Conservation (phyloP, 2,888 invertebrate genomes). For the Archips crataeganus region DNA sequence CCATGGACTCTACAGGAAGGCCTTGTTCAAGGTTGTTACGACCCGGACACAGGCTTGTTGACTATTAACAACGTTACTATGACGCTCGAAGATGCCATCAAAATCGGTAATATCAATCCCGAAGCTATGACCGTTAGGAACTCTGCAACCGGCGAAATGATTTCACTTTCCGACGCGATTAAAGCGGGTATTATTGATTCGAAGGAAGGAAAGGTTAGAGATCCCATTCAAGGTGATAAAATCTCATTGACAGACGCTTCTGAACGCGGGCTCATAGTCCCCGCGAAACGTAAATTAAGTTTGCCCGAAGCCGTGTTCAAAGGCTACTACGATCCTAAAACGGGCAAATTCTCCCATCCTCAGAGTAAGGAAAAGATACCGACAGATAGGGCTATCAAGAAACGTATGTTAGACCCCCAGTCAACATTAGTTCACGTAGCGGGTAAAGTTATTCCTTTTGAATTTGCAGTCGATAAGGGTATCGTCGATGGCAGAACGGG, state of each 20-base stretch:
- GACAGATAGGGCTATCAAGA: constrained; percentile 93
- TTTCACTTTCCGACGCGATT: constrained; percentile 93
- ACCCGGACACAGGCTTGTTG: constrained; percentile 90
- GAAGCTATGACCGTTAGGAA: constrained; percentile 92
- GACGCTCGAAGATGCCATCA: constrained; percentile 91
- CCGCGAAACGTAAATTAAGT: constrained; percentile 93
- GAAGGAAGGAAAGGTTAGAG: constrained; percentile 91
- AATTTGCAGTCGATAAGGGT: constrained; percentile 92
- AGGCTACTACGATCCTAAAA: constrained; percentile 94
- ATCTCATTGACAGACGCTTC: constrained; percentile 93
- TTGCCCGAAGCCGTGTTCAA: constrained; percentile 96
- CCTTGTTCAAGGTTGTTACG: constrained; percentile 92
- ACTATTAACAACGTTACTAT: constrained; percentile 89
- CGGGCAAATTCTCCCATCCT: constrained; percentile 93
- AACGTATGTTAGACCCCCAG: constrained; percentile 93
- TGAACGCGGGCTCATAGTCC: constrained; percentile 92
- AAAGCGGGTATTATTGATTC: constrained; percentile 91
- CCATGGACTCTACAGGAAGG: constrained; percentile 95
- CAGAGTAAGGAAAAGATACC: constrained; percentile 92
- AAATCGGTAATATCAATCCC: constrained; percentile 90
- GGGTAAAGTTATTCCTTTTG: constrained; percentile 93
- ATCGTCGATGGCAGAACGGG: constrained; percentile 92
- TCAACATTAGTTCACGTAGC: constrained; percentile 94
- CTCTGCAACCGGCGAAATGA: constrained; percentile 92
- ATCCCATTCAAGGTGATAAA: constrained; percentile 90